Evolutionary conservation across 1,140 invertebrate genomes (phyloP).

Genomic region (Calycopis cecrops): DNA sequence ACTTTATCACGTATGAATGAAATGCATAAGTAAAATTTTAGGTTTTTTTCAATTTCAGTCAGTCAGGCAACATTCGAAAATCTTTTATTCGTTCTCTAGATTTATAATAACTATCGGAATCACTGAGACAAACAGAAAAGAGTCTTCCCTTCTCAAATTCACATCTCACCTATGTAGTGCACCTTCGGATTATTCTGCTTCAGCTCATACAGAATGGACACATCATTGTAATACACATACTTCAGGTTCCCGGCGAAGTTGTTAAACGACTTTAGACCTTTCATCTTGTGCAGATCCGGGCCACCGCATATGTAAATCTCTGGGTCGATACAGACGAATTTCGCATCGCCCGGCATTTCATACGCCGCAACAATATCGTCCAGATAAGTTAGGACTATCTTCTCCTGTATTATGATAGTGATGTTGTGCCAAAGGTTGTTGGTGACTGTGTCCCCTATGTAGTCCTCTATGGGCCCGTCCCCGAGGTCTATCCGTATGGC

Average conservation of each 20-base stretch:
- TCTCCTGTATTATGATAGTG: slow-evolving; percentile 87
- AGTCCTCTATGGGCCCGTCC: slow-evolving; percentile 80
- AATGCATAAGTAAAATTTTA: too few species aligned
- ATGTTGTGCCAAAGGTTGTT: slow-evolving; percentile 92
- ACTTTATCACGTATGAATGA: too few species aligned
- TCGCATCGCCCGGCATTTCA: slow-evolving; percentile 82
- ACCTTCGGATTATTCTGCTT: slow-evolving; percentile 88
- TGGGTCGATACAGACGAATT: slow-evolving; percentile 92
- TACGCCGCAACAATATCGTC: slow-evolving; percentile 82
- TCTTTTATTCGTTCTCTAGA: too few species aligned
- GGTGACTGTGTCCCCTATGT: slow-evolving; percentile 81
- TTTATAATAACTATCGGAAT: too few species aligned
- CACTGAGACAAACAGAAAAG: too few species aligned
- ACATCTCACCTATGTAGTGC: slow-evolving; percentile 77
- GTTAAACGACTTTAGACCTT: slow-evolving; percentile 83
- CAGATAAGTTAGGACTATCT: slow-evolving; percentile 82
- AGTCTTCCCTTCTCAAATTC: too few species aligned
- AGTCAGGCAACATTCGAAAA: too few species aligned
- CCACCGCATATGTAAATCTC: slow-evolving; percentile 94
- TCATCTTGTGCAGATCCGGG: slow-evolving; percentile 85
- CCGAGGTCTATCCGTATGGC: slow-evolving; percentile 90
- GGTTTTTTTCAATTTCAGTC: too few species aligned
- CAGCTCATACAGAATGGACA: slow-evolving; percentile 92
- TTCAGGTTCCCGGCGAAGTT: slow-evolving; percentile 91
- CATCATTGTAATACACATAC: slow-evolving; percentile 94